These are phyloP conservation scores for Dolomedes plantarius DNA, from an alignment of 2,888 invertebrate species.

Conservation along the genomic window DNA sequence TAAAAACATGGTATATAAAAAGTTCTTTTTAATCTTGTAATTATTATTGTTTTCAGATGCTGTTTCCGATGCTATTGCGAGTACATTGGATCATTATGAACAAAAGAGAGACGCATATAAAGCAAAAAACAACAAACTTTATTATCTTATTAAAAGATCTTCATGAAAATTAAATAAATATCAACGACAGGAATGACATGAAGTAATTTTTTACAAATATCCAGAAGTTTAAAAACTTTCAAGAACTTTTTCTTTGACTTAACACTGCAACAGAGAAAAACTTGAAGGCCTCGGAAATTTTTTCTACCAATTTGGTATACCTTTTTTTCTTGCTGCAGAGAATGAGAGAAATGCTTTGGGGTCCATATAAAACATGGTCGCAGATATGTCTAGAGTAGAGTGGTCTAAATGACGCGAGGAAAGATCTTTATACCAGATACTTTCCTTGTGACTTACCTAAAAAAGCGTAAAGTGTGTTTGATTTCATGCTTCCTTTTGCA, in stretches of 20 bases:
- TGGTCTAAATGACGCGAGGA: too few relatives aligned
- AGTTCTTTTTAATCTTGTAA: too few relatives aligned
- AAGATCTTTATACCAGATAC: too few relatives aligned
- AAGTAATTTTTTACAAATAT: neutral
- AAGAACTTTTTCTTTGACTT: neutral
- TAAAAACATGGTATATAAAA: too few relatives aligned
- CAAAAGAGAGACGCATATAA: too few relatives aligned
- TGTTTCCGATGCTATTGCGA: too few relatives aligned
- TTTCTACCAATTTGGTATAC: constrained; percentile 62
- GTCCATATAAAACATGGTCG: neutral
- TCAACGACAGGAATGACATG: neutral
- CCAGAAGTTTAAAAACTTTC: neutral
- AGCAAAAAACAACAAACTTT: neutral
- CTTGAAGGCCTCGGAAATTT: neutral
- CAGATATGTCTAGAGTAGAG: neutral
- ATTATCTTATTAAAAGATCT: neutral
- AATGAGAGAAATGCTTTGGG: neutral
- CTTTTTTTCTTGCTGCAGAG: constrained; percentile 29
- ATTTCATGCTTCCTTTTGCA: too few relatives aligned
- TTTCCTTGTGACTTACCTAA: too few relatives aligned
- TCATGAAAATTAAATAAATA: constrained; percentile 8
- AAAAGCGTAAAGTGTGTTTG: too few relatives aligned
- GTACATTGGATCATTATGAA: too few relatives aligned
- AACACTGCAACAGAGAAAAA: constrained; percentile 21
- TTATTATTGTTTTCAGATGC: too few relatives aligned